Conservation (phyloP, 2,113 vertebrate species). For the Casuarius casuarius region DNA sequence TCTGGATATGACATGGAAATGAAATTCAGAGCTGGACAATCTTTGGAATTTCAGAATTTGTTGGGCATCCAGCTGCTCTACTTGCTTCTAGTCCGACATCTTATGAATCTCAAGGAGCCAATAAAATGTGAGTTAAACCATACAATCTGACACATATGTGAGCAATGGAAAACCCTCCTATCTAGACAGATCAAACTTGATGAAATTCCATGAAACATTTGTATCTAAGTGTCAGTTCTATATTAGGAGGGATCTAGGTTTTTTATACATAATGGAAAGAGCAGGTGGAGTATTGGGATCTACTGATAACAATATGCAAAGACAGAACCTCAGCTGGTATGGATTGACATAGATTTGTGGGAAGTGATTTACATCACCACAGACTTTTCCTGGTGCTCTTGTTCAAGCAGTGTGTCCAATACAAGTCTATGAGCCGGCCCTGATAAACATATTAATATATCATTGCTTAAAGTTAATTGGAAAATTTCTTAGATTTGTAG, state of each 20-base stretch:
- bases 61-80: background rate
- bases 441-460: background rate
- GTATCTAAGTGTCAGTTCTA: background rate
- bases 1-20: background rate
- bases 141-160: background rate
- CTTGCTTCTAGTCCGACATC: background rate
- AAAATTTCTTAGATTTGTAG: background rate
- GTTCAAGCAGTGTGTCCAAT: background rate
- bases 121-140: background rate
- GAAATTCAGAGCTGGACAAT: background rate
- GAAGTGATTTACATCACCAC: background rate
- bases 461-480: background rate
- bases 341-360: background rate
- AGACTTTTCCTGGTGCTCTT: background rate
- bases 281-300: background rate
- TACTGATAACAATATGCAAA: background rate
- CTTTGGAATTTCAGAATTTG: background rate
- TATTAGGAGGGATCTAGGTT: background rate
- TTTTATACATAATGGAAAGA: background rate
- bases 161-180: background rate
- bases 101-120: background rate
- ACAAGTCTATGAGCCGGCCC: background rate
- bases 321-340: background rate
- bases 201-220: background rate
- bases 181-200: background rate